phyloP scores from a whole-genome alignment of 2,888 invertebrate genomes.

The Heteromurus nitidus region DNA sequence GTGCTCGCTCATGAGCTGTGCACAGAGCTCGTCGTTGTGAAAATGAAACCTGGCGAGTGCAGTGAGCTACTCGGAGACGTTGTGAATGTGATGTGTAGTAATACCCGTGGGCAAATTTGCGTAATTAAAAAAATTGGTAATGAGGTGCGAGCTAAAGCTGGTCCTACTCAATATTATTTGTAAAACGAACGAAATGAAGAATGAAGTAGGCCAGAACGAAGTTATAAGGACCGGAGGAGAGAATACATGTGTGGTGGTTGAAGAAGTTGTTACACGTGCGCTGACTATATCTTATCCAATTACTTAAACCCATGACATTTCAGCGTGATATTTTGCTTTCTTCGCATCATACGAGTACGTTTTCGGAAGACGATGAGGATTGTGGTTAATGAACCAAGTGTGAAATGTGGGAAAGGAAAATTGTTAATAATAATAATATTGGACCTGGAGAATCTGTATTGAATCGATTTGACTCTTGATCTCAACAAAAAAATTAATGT shows the following conservation, averaged over 20 bases:
- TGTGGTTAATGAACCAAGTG: too few species aligned
- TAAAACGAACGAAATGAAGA: background rate
- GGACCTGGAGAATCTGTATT: background rate
- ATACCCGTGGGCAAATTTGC: background rate
- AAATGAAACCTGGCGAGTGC: background rate
- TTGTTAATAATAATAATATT: background rate
- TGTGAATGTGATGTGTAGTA: background rate
- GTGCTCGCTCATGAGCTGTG: slow-evolving; percentile 18
- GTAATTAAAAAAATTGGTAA: background rate
- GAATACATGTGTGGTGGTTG: background rate
- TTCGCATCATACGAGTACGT: too few species aligned
- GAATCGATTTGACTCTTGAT: background rate
- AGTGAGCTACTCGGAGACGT: too few species aligned
- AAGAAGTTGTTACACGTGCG: slow-evolving; percentile 14
- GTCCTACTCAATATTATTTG: background rate
- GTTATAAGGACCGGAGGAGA: background rate
- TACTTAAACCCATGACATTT: slow-evolving; percentile 7
- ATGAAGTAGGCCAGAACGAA: slow-evolving; percentile 1
- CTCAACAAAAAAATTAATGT: too few species aligned
- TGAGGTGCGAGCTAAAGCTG: background rate
- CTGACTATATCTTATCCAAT: slow-evolving; percentile 8
- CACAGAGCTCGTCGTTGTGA: background rate
- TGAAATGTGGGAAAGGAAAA: too few species aligned
- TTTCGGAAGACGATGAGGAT: too few species aligned
- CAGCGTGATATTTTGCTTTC: background rate